Percentiles rank a stretch among this genome's conserved stretches.
These are phyloP conservation scores for Manacus vitellinus DNA, from an alignment of 2,113 vertebrate species.

Conservation along the genomic window DNA sequence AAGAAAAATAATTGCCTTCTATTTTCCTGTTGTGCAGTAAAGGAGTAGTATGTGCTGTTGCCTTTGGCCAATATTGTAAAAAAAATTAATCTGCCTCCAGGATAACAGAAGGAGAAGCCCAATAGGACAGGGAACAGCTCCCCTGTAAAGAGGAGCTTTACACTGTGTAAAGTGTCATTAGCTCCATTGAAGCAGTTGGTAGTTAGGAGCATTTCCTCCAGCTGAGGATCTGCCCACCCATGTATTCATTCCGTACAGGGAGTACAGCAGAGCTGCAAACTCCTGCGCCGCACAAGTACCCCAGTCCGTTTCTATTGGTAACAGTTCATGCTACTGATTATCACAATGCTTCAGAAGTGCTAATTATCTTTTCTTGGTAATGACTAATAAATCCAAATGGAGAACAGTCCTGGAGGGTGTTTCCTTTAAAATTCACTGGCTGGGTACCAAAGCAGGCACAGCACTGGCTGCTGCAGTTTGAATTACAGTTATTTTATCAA, in stretches of 20 bases:
- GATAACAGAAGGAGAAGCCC: background rate
- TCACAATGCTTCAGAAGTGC: conserved; percentile 43
- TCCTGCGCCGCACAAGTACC: background rate
- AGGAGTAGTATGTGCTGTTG: background rate
- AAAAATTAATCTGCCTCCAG: background rate
- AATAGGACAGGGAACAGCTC: background rate
- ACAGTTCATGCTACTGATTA: conserved; percentile 42
- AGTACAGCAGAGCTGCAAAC: background rate
- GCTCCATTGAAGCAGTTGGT: background rate
- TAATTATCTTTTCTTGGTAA: conserved; percentile 65
- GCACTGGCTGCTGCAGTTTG: conserved; percentile 7
- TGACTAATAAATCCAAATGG: conserved; percentile 63
- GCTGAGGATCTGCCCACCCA: conserved; percentile 5
- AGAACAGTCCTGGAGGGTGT: conserved; percentile 59
- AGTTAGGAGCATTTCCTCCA: background rate
- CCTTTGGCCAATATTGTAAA: background rate
- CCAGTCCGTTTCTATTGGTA: conserved; percentile 9
- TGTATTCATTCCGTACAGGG: background rate
- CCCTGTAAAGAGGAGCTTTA: background rate
- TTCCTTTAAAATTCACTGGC: conserved; percentile 55
- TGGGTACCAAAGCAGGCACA: conserved; percentile 18
- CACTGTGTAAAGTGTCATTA: background rate
- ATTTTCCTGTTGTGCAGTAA: background rate
- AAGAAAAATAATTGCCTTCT: background rate
- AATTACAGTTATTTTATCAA: background rate